Evolutionary conservation across 2,113 vertebrate genomes (phyloP), one percentile per base, ranked within the genome.

Genomic region (Gymnocephalus cernua): DNA sequence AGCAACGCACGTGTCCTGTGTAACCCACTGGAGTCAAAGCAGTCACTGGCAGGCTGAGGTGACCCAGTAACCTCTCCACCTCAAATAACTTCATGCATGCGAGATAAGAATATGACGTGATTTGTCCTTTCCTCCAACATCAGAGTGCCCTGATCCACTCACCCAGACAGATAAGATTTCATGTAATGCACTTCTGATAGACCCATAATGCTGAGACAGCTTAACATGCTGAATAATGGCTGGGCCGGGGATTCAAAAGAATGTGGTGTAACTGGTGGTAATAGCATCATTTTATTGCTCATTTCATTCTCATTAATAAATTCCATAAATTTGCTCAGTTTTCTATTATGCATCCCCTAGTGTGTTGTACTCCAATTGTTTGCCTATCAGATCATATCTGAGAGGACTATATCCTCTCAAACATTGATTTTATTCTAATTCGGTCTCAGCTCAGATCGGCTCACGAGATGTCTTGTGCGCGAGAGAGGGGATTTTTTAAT

Each of bases 401-500:
- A 35, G 44, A 50, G 48, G 71, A 38, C 80, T 67, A 32, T 32
- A 88, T 82, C 82, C 80, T 87, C 70, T 91, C 78, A 72, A 81
- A 90, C 89, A 92, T 90, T 68, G 87, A 93, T 95, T 94, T 94
- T 90, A 91, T 95, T 96, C 85, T 90, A 86, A 95, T 93, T 92
- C 84, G 59, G 77, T 73, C 62, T 82, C 86, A 87, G 88, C 64
- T 83, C 72, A 94, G 90, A 93, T 93, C 94, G 83, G 77, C 93
- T 96, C 93, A 89, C 89, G 94, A 93, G 96, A 96, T 91, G 92
- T 91, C 90, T 85, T 65, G 92, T 93, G 95, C 94, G 93, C 91
- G 88, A 32, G 93, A 93, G 83, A 89, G 85, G 76, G 91, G 87
- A 92, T 92, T 77, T 61, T 47, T 63, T 23, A 93, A 96, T 94